Evolutionary conservation across 2,888 invertebrate genomes (phyloP), one percentile per base, ranked within the genome.

Genomic region (Mongoloraphidia duomilia): DNA sequence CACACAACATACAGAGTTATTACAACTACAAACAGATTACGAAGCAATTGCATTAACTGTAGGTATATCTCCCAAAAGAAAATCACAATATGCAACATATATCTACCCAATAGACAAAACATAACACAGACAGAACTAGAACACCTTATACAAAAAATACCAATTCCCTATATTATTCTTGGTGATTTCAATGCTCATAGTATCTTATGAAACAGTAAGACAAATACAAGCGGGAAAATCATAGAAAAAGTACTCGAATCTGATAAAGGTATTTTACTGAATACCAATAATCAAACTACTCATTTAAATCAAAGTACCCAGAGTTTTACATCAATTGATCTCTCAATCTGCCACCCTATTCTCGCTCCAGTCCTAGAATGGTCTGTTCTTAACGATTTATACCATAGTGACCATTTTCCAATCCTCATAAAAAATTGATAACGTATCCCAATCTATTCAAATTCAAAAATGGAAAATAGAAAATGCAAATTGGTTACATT

Each of bases 141-240:
- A 13, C 34, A 44, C 39, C 26, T 49, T 14, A 48, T 44, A 13
- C 39, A 37, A 3, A 44, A 51, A 44, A 44, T 10, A 9, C n/a
- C n/a, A n/a, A n/a, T n/a, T 11, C 51, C 51, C 12, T 50, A 46
- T 37, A 46, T 51, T n/a, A 35, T 51, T 5, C 13, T 49, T 13
- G 49, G 51, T 9, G 49, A 51, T 44, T 50, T 51, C 40, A 51
- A 51, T 45, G 49, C 50, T 37, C 52, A 47, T 41, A 48, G 43
- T 42, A n/a, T 44, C 33, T 13, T 47, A 17, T 50, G 50, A 46
- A 45, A 47, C 8, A 37, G 33, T 2, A 45, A 43, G 11, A 43
- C 38, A 8, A 41, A 50, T 8, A 36, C 9, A 12, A 41, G 43
- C 37, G 44, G 47, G 12, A 50, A 48, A 8, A 26, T 34, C n/a